Evolutionary conservation across 2,888 invertebrate genomes (phyloP).

Genomic region (Amphimallon solstitiale): DNA sequence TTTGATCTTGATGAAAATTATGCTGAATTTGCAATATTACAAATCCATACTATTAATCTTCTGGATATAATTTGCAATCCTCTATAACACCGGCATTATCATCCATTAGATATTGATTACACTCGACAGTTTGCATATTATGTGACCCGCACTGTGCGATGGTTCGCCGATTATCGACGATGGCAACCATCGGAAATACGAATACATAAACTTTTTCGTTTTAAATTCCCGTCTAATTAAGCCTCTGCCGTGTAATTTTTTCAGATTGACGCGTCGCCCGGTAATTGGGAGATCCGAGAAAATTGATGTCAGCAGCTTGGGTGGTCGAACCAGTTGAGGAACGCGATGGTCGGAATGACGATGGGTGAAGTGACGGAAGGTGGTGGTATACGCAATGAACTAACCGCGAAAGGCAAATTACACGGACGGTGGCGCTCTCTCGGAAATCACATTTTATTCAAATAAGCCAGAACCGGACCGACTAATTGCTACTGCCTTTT

Average conservation of each 20-base stretch:
- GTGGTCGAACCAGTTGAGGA: constrained; percentile 49
- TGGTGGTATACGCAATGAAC: constrained; percentile 33
- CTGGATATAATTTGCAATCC: too few relatives aligned
- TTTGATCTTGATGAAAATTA: too few relatives aligned
- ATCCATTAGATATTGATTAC: too few relatives aligned
- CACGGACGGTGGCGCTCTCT: constrained; percentile 41
- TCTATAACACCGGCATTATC: too few relatives aligned
- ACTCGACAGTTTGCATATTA: background rate
- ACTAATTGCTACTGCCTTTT: constrained; percentile 11
- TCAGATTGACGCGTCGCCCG: constrained; percentile 49
- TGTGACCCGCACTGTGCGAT: background rate
- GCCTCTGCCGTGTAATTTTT: constrained; percentile 48
- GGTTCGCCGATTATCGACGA: too few relatives aligned
- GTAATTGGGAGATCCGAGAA: constrained; percentile 43
- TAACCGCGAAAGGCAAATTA: constrained; percentile 50
- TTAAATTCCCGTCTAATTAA: constrained; percentile 33
- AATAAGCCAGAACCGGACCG: constrained; percentile 32
- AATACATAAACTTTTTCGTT: background rate
- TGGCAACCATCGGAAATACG: background rate
- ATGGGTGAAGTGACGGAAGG: constrained; percentile 39
- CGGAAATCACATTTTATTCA: constrained; percentile 37
- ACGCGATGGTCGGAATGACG: constrained; percentile 27
- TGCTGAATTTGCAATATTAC: too few relatives aligned
- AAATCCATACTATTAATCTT: too few relatives aligned
- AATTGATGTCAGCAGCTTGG: constrained; percentile 55